A percentile compares a stretch with the other conserved stretches of the same genome.
Conservation (phyloP, 2,888 invertebrate species). For the Papilio gigon region DNA sequence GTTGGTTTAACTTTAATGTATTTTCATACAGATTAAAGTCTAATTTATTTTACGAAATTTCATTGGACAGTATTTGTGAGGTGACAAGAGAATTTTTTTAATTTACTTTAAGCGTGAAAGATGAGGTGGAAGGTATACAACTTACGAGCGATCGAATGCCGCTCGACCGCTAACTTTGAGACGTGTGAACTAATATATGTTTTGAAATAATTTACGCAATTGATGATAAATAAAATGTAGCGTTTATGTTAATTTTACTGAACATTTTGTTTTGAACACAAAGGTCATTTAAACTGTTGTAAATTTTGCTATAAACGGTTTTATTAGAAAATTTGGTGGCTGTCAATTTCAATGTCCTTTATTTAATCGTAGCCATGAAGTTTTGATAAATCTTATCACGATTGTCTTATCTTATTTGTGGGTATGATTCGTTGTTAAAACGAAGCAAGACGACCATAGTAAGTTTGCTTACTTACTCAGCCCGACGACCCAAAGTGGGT, state of each 20-base stretch:
- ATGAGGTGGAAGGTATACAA: constrained; percentile 38
- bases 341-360: too few species aligned
- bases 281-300: background rate
- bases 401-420: background rate
- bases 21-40: constrained; percentile 72
- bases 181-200: constrained; percentile 32
- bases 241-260: constrained; percentile 38
- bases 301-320: constrained; percentile 17
- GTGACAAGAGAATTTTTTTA: constrained; percentile 34
- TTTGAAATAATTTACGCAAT: constrained; percentile 26
- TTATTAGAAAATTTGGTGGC: background rate
- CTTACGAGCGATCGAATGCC: constrained; percentile 28
- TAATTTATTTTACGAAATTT: constrained; percentile 64
- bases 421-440: background rate
- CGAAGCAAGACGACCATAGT: background rate
- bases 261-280: constrained; percentile 6
- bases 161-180: constrained; percentile 21
- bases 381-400: too few species aligned
- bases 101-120: constrained; percentile 39
- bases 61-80: constrained; percentile 31
- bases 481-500: too few species aligned
- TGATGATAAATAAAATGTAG: constrained; percentile 36
- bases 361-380: too few species aligned
- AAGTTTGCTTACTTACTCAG: too few species aligned
- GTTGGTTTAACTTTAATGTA: constrained; percentile 75